phyloP scores from a whole-genome alignment of 2,797 vertebrate species.

The Agapornis canus region DNA sequence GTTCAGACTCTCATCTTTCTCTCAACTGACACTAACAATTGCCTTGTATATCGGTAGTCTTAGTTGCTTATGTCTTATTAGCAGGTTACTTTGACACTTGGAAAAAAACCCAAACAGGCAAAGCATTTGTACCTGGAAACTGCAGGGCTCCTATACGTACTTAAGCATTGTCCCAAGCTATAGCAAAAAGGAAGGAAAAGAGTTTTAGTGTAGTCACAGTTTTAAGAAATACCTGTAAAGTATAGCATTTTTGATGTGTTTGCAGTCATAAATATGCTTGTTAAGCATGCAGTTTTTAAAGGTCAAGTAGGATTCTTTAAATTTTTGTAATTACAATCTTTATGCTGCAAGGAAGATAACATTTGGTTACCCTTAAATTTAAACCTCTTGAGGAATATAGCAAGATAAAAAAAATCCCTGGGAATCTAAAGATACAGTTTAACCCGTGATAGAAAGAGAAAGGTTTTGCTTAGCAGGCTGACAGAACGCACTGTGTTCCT shows the following conservation, averaged over 20 bases:
- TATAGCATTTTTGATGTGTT: neutral
- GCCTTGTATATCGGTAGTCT: neutral
- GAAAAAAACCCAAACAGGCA: neutral
- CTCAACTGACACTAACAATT: neutral
- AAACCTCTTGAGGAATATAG: neutral
- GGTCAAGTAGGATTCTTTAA: neutral
- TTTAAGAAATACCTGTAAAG: neutral
- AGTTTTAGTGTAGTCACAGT: neutral
- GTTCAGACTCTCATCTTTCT: neutral
- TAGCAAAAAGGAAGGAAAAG: neutral
- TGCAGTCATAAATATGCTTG: constrained; percentile 1
- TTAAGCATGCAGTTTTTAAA: constrained; percentile 45
- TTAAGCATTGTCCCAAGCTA: neutral
- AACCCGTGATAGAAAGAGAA: neutral
- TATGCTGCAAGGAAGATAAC: neutral
- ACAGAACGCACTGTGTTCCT: neutral
- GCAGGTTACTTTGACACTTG: neutral
- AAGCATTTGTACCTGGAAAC: neutral
- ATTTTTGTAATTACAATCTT: constrained; percentile 4
- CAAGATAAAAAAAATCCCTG: neutral
- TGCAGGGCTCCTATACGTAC: neutral
- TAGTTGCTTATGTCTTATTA: neutral
- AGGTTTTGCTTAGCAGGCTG: neutral
- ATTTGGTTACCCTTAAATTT: neutral
- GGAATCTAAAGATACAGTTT: neutral